A percentile compares a stretch with the other conserved stretches of the same genome.
Conservation (phyloP, 2,797 vertebrate species). For the Catharus ustulatus region DNA sequence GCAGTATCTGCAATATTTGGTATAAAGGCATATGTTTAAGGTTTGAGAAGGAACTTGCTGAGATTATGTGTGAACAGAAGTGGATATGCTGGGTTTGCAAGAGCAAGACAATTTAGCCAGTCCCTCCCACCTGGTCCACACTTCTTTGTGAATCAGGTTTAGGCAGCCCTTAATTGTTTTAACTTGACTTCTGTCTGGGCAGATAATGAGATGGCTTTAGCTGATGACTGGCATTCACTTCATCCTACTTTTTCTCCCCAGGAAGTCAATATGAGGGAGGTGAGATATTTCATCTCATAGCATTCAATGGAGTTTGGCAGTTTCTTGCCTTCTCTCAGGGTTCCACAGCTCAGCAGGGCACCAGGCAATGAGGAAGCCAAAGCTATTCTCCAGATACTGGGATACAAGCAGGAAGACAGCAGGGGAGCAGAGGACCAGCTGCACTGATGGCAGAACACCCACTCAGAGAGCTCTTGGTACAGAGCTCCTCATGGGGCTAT, state of each 20-base stretch:
- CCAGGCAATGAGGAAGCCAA: conserved; percentile 11
- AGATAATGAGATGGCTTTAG: not conserved
- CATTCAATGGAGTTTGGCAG: not conserved
- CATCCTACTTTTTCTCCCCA: conserved; percentile 13
- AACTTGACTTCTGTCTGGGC: not conserved
- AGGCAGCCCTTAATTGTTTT: conserved; percentile 1
- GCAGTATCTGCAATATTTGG: not conserved
- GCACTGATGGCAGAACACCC: conserved; percentile 25
- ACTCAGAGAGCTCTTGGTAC: not conserved
- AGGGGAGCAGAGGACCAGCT: conserved; percentile 38
- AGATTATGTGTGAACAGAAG: not conserved
- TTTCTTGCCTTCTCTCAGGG: conserved; percentile 3
- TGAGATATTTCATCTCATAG: not conserved
- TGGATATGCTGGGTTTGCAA: not conserved
- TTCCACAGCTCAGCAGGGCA: conserved; percentile 43
- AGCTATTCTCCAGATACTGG: not conserved
- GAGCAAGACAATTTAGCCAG: not conserved
- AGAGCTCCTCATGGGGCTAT: not conserved
- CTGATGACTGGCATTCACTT: not conserved
- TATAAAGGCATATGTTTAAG: not conserved
- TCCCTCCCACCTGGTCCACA: not conserved
- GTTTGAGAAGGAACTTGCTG: not conserved
- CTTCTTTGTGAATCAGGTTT: not conserved
- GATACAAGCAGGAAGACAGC: conserved; percentile 37
- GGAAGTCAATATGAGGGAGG: not conserved